Evolutionary conservation across 2,797 vertebrate genomes (phyloP).

Genomic region (Loris lydekkerianus): DNA sequence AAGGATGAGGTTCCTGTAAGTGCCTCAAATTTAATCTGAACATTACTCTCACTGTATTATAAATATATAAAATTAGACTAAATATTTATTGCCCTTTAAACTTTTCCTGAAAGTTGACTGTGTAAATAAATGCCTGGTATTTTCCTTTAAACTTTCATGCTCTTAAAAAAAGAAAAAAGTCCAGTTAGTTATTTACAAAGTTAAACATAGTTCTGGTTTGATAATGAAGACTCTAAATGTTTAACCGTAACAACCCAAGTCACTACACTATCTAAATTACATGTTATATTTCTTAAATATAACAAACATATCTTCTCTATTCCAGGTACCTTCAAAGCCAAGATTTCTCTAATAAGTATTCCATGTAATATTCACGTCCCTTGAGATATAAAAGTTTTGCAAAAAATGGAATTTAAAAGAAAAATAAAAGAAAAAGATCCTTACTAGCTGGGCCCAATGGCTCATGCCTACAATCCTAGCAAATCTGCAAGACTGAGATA

Average conservation of each 20-base stretch:
- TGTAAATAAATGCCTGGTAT: not conserved
- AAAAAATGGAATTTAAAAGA: not conserved
- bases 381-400: not conserved
- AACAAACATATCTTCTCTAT: not conserved
- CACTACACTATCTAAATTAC: not conserved
- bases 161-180: not conserved
- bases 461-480: not conserved
- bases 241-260: not conserved
- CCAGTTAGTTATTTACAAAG: not conserved
- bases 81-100: not conserved
- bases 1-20: not conserved
- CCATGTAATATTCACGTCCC: not conserved
- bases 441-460: not conserved
- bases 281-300: not conserved
- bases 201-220: not conserved
- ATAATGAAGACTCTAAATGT: not conserved
- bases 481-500: not conserved
- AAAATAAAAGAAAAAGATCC: not conserved
- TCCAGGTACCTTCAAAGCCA: not conserved
- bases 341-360: not conserved
- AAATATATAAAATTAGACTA: conserved; percentile 2
- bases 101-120: not conserved
- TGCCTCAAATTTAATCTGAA: not conserved
- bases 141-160: conserved; percentile 7
- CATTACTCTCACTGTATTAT: not conserved